These are phyloP conservation scores for Cervus canadensis DNA, from an alignment of 2,113 vertebrate genomes.

Conservation along the genomic window DNA sequence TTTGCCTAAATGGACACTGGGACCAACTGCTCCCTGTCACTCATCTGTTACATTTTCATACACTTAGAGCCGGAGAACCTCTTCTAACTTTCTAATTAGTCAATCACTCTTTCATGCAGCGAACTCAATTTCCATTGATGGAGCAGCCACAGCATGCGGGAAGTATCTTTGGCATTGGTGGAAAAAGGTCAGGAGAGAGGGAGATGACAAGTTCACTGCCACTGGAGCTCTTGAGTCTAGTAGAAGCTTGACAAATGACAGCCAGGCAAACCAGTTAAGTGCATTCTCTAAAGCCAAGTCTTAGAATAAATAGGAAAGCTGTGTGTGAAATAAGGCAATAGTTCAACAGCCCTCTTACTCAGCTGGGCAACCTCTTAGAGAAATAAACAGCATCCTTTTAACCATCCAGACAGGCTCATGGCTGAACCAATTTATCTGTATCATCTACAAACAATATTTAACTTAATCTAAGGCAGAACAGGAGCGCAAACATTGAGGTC, in stretches of 20 bases:
- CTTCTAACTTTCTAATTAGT: conserved; percentile 41
- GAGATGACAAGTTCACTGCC: conserved; percentile 39
- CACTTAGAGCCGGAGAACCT: conserved; percentile 46
- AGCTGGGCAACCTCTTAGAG: conserved; percentile 61
- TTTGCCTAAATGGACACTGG: conserved; percentile 21
- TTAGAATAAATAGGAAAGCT: conserved; percentile 55
- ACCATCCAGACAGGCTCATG: conserved; percentile 59
- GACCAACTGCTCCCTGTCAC: conserved; percentile 46
- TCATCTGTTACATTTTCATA: conserved; percentile 1
- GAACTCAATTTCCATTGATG: background rate
- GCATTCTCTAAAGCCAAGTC: conserved; percentile 47
- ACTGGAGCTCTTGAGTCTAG: background rate
- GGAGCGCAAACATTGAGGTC: conserved; percentile 63
- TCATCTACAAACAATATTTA: conserved; percentile 76
- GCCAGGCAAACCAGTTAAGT: conserved; percentile 53
- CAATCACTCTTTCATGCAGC: background rate
- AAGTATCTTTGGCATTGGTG: background rate
- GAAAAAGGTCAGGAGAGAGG: background rate
- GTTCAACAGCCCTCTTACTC: conserved; percentile 59
- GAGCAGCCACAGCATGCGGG: conserved; percentile 15
- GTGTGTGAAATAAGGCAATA: conserved; percentile 57
- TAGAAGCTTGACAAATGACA: conserved; percentile 64
- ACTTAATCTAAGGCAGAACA: conserved; percentile 68
- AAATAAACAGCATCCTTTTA: conserved; percentile 75
- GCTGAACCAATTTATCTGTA: conserved; percentile 64